Percentiles rank a stretch among this genome's conserved stretches.
phyloP scores from a whole-genome alignment of 2,113 vertebrate species.

The Pandion haliaetus region DNA sequence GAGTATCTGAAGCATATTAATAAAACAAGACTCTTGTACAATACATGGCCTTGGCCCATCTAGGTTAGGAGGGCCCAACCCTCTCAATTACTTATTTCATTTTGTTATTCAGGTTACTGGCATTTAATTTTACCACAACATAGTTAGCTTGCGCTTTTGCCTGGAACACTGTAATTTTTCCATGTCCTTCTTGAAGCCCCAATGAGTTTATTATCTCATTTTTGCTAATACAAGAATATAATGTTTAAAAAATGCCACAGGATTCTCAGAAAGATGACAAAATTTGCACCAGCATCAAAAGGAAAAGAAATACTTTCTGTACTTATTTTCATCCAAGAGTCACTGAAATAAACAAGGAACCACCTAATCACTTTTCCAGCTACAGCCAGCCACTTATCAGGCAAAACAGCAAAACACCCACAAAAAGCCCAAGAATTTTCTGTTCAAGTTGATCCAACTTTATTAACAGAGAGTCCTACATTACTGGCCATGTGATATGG shows the following conservation, averaged over 20 bases:
- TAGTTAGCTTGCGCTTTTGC: background rate
- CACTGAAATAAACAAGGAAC: background rate
- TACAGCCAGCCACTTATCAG: background rate
- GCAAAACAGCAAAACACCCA: background rate
- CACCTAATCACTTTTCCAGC: background rate
- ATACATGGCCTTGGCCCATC: rapidly evolving
- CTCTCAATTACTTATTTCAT: background rate
- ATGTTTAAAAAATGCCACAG: background rate
- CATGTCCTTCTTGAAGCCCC: background rate
- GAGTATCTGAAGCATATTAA: background rate
- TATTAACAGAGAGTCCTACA: background rate
- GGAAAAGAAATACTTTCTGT: background rate
- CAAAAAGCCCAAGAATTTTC: background rate
- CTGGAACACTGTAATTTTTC: background rate
- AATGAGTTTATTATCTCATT: background rate
- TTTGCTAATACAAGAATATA: background rate
- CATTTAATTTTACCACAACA: background rate
- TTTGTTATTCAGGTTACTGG: background rate
- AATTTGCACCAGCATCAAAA: background rate
- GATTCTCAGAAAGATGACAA: background rate
- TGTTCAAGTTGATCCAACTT: background rate
- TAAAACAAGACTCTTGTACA: background rate
- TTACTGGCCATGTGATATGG: rapidly evolving
- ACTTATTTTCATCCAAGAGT: background rate
- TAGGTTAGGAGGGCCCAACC: background rate